These are phyloP conservation scores for Hylyphantes graminicola DNA, from an alignment of 1,140 invertebrate genomes.

Conservation along the genomic window DNA sequence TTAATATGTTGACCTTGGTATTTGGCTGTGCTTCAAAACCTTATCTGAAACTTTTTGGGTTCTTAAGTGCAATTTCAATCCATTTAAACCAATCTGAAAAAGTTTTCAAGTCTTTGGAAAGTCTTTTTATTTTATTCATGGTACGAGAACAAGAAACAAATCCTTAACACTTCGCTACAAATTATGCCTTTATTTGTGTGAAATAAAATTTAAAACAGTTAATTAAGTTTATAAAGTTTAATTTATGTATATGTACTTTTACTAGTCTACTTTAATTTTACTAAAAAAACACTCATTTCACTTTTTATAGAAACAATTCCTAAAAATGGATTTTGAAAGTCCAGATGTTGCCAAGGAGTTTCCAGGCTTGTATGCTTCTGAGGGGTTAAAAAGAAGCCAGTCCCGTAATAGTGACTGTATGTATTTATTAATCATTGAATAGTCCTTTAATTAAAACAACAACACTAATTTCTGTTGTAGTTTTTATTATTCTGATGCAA, in stretches of 20 bases:
- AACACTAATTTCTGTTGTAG: neutral
- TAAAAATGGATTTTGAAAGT: conserved; percentile 86
- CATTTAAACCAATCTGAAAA: too few relatives aligned
- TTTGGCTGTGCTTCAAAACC: too few relatives aligned
- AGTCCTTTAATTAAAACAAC: neutral
- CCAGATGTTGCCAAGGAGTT: conserved; percentile 91
- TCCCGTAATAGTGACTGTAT: conserved; percentile 87
- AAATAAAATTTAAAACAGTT: too few relatives aligned
- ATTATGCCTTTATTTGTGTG: too few relatives aligned
- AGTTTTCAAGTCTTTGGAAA: too few relatives aligned
- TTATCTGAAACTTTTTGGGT: too few relatives aligned
- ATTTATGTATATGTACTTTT: neutral
- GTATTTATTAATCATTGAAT: conserved; percentile 65
- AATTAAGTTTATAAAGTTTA: too few relatives aligned
- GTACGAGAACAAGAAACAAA: too few relatives aligned
- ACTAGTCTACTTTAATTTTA: neutral
- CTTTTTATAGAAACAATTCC: neutral
- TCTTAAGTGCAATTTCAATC: too few relatives aligned
- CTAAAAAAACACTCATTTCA: neutral
- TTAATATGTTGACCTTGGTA: too few relatives aligned
- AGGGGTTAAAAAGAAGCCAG: conserved; percentile 74
- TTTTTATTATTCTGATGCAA: neutral
- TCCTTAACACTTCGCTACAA: too few relatives aligned
- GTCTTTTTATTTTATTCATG: too few relatives aligned
- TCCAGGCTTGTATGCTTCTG: conserved; percentile 85